phyloP scores from a whole-genome alignment of 1,140 invertebrate genomes.

The Formica selysi region DNA sequence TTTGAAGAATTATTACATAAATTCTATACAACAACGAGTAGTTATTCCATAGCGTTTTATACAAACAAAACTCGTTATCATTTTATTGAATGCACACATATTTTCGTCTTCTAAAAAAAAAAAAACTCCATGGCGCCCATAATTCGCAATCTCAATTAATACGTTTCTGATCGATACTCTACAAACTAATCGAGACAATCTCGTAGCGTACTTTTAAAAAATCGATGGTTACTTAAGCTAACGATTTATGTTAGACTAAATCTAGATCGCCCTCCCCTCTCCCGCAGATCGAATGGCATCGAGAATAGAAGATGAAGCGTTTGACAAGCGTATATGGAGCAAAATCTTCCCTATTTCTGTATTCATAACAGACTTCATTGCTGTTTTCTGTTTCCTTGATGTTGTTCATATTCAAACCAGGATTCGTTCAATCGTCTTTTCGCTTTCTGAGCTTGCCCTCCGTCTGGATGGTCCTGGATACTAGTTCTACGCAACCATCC shows the following conservation, averaged over 20 bases:
- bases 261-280: slow-evolving; percentile 9
- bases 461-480: slow-evolving; percentile 95
- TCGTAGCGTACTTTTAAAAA: background rate
- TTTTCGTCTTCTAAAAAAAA: background rate
- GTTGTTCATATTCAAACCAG: background rate
- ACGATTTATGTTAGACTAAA: slow-evolving; percentile 21
- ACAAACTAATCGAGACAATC: slow-evolving; percentile 27
- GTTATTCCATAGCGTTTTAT: background rate
- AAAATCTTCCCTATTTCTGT: background rate
- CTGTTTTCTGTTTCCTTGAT: background rate
- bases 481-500: slow-evolving; percentile 93
- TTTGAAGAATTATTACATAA: slow-evolving; percentile 39
- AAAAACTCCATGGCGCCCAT: background rate
- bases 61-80: background rate
- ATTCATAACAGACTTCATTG: background rate
- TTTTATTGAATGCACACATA: background rate
- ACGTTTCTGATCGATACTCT: background rate
- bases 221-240: slow-evolving; percentile 22
- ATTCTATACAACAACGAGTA: slow-evolving; percentile 30
- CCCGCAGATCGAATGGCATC: background rate
- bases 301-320: slow-evolving; percentile 47
- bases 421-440: slow-evolving; percentile 89
- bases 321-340: slow-evolving; percentile 16
- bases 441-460: slow-evolving; percentile 96
- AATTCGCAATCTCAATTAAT: background rate